These are phyloP conservation scores for Oreochromis tanganicae DNA, from an alignment of 2,113 vertebrate species.

Conservation along the genomic window DNA sequence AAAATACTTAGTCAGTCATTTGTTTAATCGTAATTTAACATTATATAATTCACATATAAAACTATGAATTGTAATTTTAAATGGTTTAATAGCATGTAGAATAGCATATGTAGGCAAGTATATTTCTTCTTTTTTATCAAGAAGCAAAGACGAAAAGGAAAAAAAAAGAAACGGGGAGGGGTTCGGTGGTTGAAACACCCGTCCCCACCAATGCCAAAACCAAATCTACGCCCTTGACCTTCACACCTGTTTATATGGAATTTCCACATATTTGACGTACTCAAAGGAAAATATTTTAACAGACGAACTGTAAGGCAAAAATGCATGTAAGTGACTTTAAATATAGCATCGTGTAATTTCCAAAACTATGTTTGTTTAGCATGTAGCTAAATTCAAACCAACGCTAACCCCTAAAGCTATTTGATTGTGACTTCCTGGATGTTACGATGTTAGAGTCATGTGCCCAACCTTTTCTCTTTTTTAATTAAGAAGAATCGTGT, in stretches of 20 bases:
- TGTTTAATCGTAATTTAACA: no score
- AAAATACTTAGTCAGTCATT: no score
- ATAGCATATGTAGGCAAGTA: no score
- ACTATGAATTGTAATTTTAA: no score
- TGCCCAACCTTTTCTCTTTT: neutral
- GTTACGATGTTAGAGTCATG: accelerated
- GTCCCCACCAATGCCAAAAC: no score
- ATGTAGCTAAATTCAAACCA: neutral
- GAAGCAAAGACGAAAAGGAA: no score
- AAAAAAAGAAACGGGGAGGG: no score
- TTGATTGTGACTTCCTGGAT: neutral
- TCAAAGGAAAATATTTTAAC: neutral
- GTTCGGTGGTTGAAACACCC: no score
- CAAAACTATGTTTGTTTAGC: neutral
- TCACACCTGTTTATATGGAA: neutral
- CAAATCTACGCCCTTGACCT: no score
- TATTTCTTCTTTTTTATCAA: no score
- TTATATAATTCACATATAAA: no score
- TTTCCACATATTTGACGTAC: neutral
- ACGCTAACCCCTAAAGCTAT: neutral
- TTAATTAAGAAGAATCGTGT: accelerated
- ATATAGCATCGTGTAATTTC: neutral
- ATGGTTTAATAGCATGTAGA: no score
- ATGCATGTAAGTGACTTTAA: neutral
- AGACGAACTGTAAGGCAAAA: accelerated